These are phyloP conservation scores for Megaleporinus macrocephalus DNA, from an alignment of 2,113 vertebrate genomes.

Conservation along the genomic window DNA sequence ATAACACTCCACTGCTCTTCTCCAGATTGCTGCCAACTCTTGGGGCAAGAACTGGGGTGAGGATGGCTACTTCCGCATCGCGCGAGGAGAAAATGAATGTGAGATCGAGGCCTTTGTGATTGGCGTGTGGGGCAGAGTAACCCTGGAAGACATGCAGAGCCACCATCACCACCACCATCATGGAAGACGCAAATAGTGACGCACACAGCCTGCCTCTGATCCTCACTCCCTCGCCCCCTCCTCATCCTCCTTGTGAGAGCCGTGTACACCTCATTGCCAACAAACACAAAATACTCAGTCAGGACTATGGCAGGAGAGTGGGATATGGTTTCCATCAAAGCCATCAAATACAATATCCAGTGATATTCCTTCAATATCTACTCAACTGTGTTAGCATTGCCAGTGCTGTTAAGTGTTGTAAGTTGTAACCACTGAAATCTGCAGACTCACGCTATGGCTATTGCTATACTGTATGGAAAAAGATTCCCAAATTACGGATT, in stretches of 20 bases:
- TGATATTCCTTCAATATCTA: neutral
- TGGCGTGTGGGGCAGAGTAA: constrained; percentile 92
- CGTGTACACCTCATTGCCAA: constrained; percentile 44
- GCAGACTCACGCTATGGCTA: neutral
- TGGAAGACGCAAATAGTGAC: constrained; percentile 62
- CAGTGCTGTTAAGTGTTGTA: neutral
- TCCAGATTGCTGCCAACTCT: constrained; percentile 92
- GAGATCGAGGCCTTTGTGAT: constrained; percentile 95
- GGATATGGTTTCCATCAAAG: constrained; percentile 34
- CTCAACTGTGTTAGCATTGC: neutral
- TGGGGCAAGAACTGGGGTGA: constrained; percentile 97
- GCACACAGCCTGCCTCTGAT: constrained; percentile 22
- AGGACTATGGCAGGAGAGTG: constrained; percentile 13
- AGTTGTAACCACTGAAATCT: neutral
- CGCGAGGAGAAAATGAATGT: constrained; percentile 91
- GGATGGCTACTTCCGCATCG: constrained; percentile 89
- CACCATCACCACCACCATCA: constrained; percentile 74
- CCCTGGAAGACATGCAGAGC: constrained; percentile 91
- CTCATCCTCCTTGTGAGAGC: constrained; percentile 27
- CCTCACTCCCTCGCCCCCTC: constrained; percentile 38
- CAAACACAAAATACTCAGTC: constrained; percentile 35
- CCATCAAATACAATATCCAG: constrained; percentile 14
- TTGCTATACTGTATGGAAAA: neutral
- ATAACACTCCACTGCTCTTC: neutral
- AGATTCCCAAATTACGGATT: too few relatives aligned